Conservation (phyloP, 2,113 vertebrate genomes). For the Bubalus kerabau region DNA sequence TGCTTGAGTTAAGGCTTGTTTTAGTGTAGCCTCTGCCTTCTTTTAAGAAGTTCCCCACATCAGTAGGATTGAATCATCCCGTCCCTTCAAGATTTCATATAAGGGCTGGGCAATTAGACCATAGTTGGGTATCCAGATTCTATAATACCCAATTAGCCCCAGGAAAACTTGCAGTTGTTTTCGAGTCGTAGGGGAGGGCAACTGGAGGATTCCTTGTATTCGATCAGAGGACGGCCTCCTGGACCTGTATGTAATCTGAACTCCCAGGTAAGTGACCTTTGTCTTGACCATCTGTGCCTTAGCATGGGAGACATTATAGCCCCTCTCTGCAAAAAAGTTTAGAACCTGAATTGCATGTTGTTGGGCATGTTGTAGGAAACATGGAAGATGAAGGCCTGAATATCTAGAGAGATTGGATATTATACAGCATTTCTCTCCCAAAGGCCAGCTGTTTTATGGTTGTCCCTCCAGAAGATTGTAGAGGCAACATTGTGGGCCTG, state of each 20-base stretch:
- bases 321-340: neutral
- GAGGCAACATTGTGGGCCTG: neutral
- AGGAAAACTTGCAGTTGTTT: neutral
- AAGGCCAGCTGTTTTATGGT: neutral
- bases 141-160: neutral
- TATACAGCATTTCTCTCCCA: neutral
- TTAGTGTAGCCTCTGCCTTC: neutral
- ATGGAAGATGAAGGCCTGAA: neutral
- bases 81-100: neutral
- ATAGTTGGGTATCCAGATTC: neutral
- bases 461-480: neutral
- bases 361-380: neutral
- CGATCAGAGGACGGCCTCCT: neutral
- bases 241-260: neutral
- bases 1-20: neutral
- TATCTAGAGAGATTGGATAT: neutral
- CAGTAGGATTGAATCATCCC: neutral
- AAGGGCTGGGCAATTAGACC: neutral
- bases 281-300: neutral
- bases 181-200: fast-evolving
- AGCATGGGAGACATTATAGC: neutral
- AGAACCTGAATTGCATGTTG: neutral
- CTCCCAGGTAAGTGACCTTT: neutral
- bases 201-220: neutral
- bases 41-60: neutral